Percentiles rank a stretch among this genome's conserved stretches.
Conservation (phyloP, 2,888 invertebrate species). For the Drosophila atroscutellata region DNA sequence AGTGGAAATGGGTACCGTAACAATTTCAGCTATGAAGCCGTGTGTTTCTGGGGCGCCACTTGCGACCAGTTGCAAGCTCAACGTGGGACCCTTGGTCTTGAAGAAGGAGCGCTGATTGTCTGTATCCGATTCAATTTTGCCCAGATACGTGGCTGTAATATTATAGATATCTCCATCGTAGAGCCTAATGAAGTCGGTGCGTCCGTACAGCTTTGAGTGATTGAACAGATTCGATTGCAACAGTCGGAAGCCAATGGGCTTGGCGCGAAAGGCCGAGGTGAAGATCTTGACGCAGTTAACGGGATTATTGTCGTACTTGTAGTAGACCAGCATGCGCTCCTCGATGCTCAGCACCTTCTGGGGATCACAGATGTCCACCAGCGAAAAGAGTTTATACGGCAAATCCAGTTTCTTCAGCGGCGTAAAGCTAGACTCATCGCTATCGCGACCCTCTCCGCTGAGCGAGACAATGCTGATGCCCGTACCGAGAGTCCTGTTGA, state of each 20-base stretch:
- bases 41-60: slow-evolving; percentile 97
- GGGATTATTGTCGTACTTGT: slow-evolving; percentile 98
- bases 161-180: slow-evolving; percentile 98
- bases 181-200: slow-evolving; percentile 93
- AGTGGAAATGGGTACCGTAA: slow-evolving; percentile 96
- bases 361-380: slow-evolving; percentile 98
- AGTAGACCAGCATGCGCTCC: slow-evolving; percentile 95
- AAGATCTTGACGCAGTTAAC: slow-evolving; percentile 99
- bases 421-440: slow-evolving; percentile 94
- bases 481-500: slow-evolving; percentile 93
- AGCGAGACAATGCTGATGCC: slow-evolving; percentile 95
- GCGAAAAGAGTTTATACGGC: slow-evolving; percentile 96
- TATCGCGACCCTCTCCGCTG: slow-evolving; percentile 96
- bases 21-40: slow-evolving; percentile 98
- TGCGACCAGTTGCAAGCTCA: slow-evolving; percentile 96
- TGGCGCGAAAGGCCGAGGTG: slow-evolving; percentile 92
- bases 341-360: slow-evolving; percentile 95
- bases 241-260: slow-evolving; percentile 95
- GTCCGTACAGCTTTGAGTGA: slow-evolving; percentile 92
- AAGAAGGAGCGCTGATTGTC: slow-evolving; percentile 91
- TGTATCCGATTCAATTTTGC: slow-evolving; percentile 90
- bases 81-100: slow-evolving; percentile 90
- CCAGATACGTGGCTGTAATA: slow-evolving; percentile 90
- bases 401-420: slow-evolving; percentile 93
- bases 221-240: slow-evolving; percentile 97